Conservation (phyloP, 2,888 invertebrate species). For the Thelaira solivaga region DNA sequence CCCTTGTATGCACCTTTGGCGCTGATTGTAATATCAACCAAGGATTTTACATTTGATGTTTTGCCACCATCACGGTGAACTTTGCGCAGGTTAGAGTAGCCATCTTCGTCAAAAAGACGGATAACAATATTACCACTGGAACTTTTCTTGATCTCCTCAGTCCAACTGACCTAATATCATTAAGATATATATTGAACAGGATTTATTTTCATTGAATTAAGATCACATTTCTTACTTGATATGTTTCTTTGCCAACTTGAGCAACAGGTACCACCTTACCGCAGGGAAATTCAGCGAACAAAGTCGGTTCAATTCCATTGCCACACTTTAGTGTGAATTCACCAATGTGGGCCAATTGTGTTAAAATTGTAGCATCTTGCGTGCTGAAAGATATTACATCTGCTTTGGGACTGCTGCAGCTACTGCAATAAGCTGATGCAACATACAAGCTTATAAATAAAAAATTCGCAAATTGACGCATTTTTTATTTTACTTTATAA, state of each 20-base stretch:
- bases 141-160: slow-evolving; percentile 89
- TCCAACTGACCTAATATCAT: slow-evolving; percentile 90
- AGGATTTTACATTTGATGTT: slow-evolving; percentile 81
- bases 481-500: slow-evolving; percentile 65
- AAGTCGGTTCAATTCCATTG: slow-evolving; percentile 82
- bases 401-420: slow-evolving; percentile 82
- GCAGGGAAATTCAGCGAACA: slow-evolving; percentile 91
- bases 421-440: slow-evolving; percentile 68
- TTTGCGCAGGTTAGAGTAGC: slow-evolving; percentile 90
- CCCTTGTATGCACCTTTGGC: slow-evolving; percentile 92
- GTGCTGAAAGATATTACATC: slow-evolving; percentile 92
- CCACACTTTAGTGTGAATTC: slow-evolving; percentile 92
- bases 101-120: slow-evolving; percentile 93
- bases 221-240: slow-evolving; percentile 82
- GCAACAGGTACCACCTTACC: slow-evolving; percentile 92
- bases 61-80: slow-evolving; percentile 86
- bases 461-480: slow-evolving; percentile 65
- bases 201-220: background rate
- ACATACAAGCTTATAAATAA: slow-evolving; percentile 65
- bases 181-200: background rate
- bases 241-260: slow-evolving; percentile 85
- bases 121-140: slow-evolving; percentile 89
- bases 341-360: slow-evolving; percentile 92
- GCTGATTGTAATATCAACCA: slow-evolving; percentile 83
- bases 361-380: slow-evolving; percentile 93